Percentiles rank a stretch among this genome's conserved stretches.
These are phyloP conservation scores for Numenius arquata DNA, from an alignment of 2,113 vertebrate genomes.

Conservation along the genomic window DNA sequence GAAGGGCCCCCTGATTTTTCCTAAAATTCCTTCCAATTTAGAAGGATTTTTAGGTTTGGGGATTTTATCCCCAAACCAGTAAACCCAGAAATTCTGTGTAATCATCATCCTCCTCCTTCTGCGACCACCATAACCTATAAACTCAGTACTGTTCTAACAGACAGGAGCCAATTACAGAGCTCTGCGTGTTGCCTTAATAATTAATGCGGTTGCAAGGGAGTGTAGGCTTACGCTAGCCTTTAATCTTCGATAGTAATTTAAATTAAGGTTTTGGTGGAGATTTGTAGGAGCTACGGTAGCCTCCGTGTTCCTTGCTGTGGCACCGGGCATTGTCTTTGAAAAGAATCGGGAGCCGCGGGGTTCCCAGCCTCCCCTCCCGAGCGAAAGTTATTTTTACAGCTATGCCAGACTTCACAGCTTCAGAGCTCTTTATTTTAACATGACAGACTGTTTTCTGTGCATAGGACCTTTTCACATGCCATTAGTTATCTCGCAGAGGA, in stretches of 20 bases:
- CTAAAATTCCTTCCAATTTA: not conserved
- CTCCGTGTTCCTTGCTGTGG: not conserved
- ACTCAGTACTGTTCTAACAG: not conserved
- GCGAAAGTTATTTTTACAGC: not conserved
- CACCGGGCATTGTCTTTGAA: not conserved
- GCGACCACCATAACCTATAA: not conserved
- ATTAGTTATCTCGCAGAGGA: not conserved
- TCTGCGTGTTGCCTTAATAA: constrained; percentile 43
- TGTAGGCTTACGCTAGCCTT: not conserved
- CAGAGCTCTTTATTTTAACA: not conserved
- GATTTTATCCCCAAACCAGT: not conserved
- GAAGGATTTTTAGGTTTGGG: not conserved
- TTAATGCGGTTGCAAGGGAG: constrained; percentile 3
- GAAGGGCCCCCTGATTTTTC: not conserved
- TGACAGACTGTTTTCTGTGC: not conserved
- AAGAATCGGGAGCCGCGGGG: not conserved
- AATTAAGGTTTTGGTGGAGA: not conserved
- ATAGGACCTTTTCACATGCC: not conserved
- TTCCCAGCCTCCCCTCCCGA: not conserved
- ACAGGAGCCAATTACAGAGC: constrained; percentile 50
- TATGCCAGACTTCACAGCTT: not conserved
- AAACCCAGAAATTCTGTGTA: not conserved
- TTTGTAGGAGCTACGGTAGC: not conserved
- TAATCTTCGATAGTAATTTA: not conserved
- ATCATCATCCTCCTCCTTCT: not conserved